Base-by-base conservation (phyloP, 2,888 invertebrate genomes). In the Notodonta dromedarius region DNA sequence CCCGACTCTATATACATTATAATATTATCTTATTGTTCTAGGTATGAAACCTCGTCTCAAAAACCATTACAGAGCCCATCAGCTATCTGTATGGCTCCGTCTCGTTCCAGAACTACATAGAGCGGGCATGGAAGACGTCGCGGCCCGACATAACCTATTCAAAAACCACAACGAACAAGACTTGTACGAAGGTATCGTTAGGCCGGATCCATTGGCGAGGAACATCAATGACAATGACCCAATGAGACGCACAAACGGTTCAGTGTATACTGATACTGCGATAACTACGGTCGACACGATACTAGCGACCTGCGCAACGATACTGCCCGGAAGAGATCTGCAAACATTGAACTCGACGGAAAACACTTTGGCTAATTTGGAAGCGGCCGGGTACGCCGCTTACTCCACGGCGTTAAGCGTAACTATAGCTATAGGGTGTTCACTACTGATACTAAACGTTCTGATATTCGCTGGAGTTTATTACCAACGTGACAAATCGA, bases 1-100 rank as follows among this genome's bases (percentile, higher is more conserved):
- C 14, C 16, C 9, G 24, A 53, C 35, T 53, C 12, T 5, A 35
- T 5, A 53, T 53, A 32, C n/a, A n/a, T n/a, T n/a, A n/a, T n/a
- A n/a, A 24, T 24, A 24, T 42, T 42, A 9, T 42, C 42, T 78
- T 84, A 69, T 88, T 77, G 76, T 87, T 90, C 1, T 94, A 98
- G 98, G 98, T 73, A 96, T 97, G 95, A 98, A 98, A 83, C 97
- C 98, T 0, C 96, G 97, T 66, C 95, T 98, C 90, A 98, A 97
- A 85, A 98, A 98, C 86, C 98, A 98, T 92, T 99, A 98, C 91
- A 95, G 98, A 57, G 98, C 98, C 2, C 98, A 98, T 89, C 98
- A 98, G 84, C 94, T 99, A 57, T 98, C 98, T 56, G 97, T 99
- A 54, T 99, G 99, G 99, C 91, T 98, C 9, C 96, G 98, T 7